Conservation (phyloP, 2,797 vertebrate species). For the Dromococcyx pavoninus region DNA sequence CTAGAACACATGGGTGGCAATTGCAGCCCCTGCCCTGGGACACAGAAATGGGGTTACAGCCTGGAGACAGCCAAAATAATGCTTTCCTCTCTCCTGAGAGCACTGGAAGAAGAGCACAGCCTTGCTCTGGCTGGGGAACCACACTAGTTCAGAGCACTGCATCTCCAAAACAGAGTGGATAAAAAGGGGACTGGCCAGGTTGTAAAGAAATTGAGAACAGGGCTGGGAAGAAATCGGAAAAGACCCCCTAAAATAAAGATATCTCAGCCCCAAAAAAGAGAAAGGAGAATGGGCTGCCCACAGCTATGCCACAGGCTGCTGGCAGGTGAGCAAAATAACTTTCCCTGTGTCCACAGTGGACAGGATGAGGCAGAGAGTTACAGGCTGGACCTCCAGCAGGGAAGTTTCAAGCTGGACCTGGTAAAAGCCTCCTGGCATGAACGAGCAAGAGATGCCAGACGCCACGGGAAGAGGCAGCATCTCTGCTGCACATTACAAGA, state of each 20-base stretch:
- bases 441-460: background rate
- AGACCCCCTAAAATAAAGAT: background rate
- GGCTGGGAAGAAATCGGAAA: background rate
- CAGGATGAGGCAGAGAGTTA: background rate
- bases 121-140: background rate
- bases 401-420: background rate
- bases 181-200: too few relatives aligned
- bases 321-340: background rate
- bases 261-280: background rate
- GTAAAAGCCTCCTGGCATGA: too few relatives aligned
- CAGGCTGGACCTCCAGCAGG: background rate
- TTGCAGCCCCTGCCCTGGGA: background rate
- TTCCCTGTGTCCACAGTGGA: too few relatives aligned
- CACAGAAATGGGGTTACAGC: background rate
- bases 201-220: background rate
- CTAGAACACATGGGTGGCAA: accelerated
- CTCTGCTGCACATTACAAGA: too few relatives aligned
- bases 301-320: background rate
- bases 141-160: background rate
- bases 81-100: background rate
- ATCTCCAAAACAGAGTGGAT: background rate
- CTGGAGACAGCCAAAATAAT: background rate
- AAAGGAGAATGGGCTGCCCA: background rate
- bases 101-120: too few relatives aligned
- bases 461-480: background rate